Percentiles rank a stretch among this genome's conserved stretches.
Evolutionary conservation across 2,113 vertebrate genomes (phyloP).

Genomic region (Numida meleagris): DNA sequence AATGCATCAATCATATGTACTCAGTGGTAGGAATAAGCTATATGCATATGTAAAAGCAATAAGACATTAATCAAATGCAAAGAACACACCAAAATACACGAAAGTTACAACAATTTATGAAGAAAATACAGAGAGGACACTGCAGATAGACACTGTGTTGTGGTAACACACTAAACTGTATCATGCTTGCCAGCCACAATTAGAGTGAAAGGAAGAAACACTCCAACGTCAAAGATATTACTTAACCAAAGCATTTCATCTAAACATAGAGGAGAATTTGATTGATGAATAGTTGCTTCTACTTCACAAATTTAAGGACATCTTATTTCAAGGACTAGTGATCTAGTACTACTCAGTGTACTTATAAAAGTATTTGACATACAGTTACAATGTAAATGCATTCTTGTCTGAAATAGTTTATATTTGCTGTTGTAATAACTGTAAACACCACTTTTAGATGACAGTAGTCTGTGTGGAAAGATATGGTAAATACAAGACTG

Average conservation of each 20-base stretch:
- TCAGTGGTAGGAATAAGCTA: background rate
- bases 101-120: background rate
- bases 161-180: conserved; percentile 6
- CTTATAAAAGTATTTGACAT: conserved; percentile 9
- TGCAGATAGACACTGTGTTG: conserved; percentile 10
- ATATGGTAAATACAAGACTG: background rate
- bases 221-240: conserved; percentile 54
- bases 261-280: conserved; percentile 35
- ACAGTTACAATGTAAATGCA: background rate
- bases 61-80: conserved; percentile 27
- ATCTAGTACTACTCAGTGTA: conserved; percentile 39
- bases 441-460: background rate
- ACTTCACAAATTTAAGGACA: conserved; percentile 31
- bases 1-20: conserved; percentile 19
- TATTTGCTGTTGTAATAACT: background rate
- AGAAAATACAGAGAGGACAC: background rate
- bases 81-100: background rate
- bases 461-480: background rate
- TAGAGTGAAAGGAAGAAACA: conserved; percentile 56
- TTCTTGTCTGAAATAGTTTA: conserved; percentile 16
- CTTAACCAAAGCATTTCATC: conserved; percentile 41
- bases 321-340: conserved; percentile 50
- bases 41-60: background rate
- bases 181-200: conserved; percentile 47
- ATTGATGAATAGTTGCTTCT: conserved; percentile 21